phyloP scores from a whole-genome alignment of 2,797 vertebrate genomes.

The Sebastes reedi region DNA sequence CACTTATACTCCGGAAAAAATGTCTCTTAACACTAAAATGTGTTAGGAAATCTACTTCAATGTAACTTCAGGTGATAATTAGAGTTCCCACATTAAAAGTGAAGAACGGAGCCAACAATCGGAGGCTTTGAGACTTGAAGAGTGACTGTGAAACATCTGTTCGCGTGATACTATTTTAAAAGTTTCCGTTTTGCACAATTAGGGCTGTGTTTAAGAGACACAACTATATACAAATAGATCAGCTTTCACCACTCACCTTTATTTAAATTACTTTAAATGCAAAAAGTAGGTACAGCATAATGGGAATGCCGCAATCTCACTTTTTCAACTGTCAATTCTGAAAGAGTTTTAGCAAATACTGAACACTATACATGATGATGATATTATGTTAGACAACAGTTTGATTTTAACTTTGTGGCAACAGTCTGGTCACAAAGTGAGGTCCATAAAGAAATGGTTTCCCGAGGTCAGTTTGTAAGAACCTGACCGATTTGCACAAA shows the following conservation, averaged over 20 bases:
- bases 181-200: neutral
- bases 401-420: no score
- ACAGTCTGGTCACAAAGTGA: no score
- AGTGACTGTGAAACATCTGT: constrained; percentile 55
- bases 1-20: constrained; percentile 60
- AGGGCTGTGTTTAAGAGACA: neutral
- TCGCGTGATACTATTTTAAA: neutral
- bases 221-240: neutral
- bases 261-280: neutral
- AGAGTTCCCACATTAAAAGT: constrained; percentile 86
- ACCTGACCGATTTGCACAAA: rapidly evolving
- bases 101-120: constrained; percentile 36
- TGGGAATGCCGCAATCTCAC: no score
- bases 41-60: constrained; percentile 84
- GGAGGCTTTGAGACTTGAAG: neutral
- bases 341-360: neutral
- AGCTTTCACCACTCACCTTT: neutral
- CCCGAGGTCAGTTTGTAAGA: neutral
- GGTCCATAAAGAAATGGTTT: neutral
- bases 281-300: neutral
- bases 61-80: constrained; percentile 88
- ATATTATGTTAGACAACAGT: neutral
- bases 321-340: no score
- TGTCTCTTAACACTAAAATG: constrained; percentile 62
- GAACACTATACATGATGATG: neutral